phyloP scores from a whole-genome alignment of 2,113 vertebrate species.

The Orientallactaga bullata region DNA sequence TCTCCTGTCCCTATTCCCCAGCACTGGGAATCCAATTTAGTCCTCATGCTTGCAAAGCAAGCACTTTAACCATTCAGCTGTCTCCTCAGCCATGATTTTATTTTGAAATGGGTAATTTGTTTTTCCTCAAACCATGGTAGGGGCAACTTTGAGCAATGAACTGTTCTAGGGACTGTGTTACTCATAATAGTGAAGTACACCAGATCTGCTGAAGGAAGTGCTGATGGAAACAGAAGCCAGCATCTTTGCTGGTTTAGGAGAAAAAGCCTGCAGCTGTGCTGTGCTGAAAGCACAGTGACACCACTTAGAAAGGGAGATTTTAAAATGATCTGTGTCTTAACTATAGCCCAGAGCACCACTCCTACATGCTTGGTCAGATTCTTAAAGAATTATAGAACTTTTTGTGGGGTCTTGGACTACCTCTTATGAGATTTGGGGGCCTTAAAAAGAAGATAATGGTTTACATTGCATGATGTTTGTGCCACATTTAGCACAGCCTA shows the following conservation, averaged over 20 bases:
- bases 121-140: background rate
- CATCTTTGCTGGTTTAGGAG: no score
- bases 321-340: background rate
- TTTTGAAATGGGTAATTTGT: background rate
- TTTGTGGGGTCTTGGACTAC: accelerated
- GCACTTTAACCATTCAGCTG: no score
- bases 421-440: background rate
- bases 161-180: background rate
- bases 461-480: accelerated
- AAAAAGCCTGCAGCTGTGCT: accelerated
- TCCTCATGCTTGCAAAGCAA: no score
- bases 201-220: accelerated
- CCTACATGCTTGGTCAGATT: background rate
- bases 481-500: accelerated
- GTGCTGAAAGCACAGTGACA: accelerated
- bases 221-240: background rate
- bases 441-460: no score
- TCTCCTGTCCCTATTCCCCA: no score
- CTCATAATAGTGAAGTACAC: accelerated
- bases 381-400: background rate
- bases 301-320: background rate
- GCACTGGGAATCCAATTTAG: no score
- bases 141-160: accelerated
- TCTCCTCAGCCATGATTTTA: background rate
- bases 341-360: background rate